A percentile compares a stretch with the other conserved stretches of the same genome.
Conservation (phyloP, 1,140 invertebrate genomes). For the Drosophila lowei region DNA sequence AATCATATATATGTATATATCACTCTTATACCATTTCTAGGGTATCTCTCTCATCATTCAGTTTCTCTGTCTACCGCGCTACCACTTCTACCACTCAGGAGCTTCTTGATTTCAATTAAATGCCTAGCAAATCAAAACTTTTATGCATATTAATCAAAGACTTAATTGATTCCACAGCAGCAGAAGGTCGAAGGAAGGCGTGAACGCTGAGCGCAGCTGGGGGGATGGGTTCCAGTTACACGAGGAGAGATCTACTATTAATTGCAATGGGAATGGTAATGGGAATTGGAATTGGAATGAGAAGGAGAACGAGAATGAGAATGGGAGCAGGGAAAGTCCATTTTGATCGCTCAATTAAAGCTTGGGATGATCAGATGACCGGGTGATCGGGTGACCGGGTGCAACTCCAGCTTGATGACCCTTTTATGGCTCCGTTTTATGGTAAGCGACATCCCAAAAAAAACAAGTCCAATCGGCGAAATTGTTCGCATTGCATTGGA, state of each 20-base stretch:
- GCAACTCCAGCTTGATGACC: conserved; percentile 21
- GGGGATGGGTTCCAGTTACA: neutral
- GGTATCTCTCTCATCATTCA: conserved; percentile 25
- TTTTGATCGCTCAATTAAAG: conserved; percentile 63
- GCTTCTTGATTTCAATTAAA: conserved; percentile 54
- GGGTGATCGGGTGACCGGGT: neutral
- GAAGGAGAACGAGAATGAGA: neutral
- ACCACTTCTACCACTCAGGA: neutral
- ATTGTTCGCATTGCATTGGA: conserved; percentile 30
- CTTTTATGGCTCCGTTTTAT: conserved; percentile 36
- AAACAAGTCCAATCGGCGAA: conserved; percentile 38
- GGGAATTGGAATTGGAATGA: neutral
- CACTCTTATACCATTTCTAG: too few species aligned
- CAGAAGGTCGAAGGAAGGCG: conserved; percentile 47
- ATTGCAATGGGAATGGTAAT: neutral
- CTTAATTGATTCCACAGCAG: conserved; percentile 51
- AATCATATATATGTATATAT: too few species aligned
- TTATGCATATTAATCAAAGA: conserved; percentile 62
- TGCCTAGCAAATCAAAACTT: conserved; percentile 49
- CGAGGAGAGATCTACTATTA: conserved; percentile 6
- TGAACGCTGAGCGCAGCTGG: conserved; percentile 34
- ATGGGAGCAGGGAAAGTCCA: conserved; percentile 55
- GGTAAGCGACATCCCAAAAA: conserved; percentile 14
- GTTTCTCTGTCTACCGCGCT: neutral
- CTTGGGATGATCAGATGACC: conserved; percentile 8